These are phyloP conservation scores for Cyprinodon brontotheroides DNA, from an alignment of 2,113 vertebrate species.

Conservation along the genomic window DNA sequence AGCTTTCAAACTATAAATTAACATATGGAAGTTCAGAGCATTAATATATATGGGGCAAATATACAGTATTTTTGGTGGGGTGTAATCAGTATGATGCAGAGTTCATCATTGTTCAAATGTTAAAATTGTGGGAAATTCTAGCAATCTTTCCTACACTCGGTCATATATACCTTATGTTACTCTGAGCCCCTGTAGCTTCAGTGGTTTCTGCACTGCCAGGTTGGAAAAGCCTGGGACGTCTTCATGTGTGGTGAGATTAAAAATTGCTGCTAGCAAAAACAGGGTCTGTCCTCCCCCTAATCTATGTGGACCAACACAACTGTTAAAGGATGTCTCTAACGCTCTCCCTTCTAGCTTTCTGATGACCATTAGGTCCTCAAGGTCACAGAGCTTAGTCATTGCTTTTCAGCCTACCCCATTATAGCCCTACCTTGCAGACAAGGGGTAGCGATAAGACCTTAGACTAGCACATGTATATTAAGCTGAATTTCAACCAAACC, in stretches of 20 bases:
- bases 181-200: too few relatives aligned
- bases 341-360: conserved; percentile 56
- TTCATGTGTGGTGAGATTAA: conserved; percentile 39
- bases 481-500: conserved; percentile 61
- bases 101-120: too few relatives aligned
- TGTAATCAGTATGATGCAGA: too few relatives aligned
- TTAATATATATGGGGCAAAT: too few relatives aligned
- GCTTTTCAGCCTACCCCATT: conserved; percentile 21
- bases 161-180: too few relatives aligned
- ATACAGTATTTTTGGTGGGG: too few relatives aligned
- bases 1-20: too few relatives aligned
- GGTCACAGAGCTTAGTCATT: too few relatives aligned
- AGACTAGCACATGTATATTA: conserved; percentile 33
- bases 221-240: not conserved
- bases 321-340: conserved; percentile 61
- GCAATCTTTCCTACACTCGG: too few relatives aligned
- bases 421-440: conserved; percentile 50
- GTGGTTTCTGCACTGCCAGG: too few relatives aligned
- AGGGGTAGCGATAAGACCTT: conserved; percentile 35
- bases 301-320: conserved; percentile 38
- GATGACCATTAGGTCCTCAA: conserved; percentile 35
- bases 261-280: conserved; percentile 48
- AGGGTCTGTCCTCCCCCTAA: conserved; percentile 37
- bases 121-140: too few relatives aligned
- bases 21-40: too few relatives aligned